Evolutionary conservation across 2,113 vertebrate species (phyloP), one percentile per base, ranked within the genome.

Genomic region (Camelus dromedarius): DNA sequence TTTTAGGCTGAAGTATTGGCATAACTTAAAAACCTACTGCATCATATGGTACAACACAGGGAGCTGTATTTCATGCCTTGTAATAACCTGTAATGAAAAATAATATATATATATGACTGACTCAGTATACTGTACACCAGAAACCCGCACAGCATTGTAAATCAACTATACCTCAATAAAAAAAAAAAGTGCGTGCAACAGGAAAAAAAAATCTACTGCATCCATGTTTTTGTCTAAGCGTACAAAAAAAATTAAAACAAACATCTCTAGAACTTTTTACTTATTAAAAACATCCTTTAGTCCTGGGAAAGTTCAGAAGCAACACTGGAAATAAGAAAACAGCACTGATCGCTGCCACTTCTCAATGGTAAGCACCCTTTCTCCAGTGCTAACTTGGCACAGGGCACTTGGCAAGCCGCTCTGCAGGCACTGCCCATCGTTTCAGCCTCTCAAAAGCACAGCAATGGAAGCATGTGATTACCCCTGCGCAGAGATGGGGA

Each of bases 401-500:
- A 0, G 1, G 22, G 18, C 18, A 2, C 18, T 52, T n/a, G 19
- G 73, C 69, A 52, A 67, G 10, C 42, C 19, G 19, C 5, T 0
- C 48, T 3, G 6, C 8, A 42, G 62, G 32, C 22, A 0, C 1
- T 2, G 28, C 5, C 50, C 18, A 0, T 52, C 3, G 9, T 18
- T 12, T 5, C 0, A 3, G 35, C 64, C 67, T 88, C 77, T 83
- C 50, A 20, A 19, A 14, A 56, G 24, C 52, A 28, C 28, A 67
- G 56, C 35, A 1, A 5, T 2, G 14, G 66, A 26, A 26, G 20
- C 8, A 18, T 2, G 8, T 0, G 14, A 28, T n/a, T 11, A 22
- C 19, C 28, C 24, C 42, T 24, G 1, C 12, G 20, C 4, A 24
- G 22, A 64, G 14, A n/a, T 1, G 3, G 75, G 50, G 52, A 72